Evolutionary conservation across 2,888 invertebrate genomes (phyloP), one percentile per base, ranked within the genome.

Genomic region (Plutella xylostella): DNA sequence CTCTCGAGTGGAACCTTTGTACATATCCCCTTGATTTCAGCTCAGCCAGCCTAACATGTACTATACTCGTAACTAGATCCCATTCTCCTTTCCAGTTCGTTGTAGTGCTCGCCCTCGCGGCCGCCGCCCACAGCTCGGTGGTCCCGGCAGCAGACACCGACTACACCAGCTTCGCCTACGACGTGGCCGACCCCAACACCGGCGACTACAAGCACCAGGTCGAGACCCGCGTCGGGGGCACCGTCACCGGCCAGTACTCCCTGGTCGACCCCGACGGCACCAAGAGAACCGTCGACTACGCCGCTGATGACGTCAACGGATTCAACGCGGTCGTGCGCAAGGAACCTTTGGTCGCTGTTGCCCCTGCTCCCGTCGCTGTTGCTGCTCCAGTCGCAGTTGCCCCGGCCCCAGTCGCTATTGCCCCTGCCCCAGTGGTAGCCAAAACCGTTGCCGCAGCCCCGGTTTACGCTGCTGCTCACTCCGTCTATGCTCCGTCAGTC

Each of bases 321-420:
- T 87, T 87, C 70, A 87, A 86, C 70, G 87, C 87, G 30, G 77
- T 86, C 17, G 87, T 87, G 21, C 79, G 82, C 56, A 85, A 85
- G 50, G 85, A 85, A 51, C 77, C 87, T 25, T 74, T 67, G 30
- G 64, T 72, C 35, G 62, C 69, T 34, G 55, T 58, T 43, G 54
- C 62, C 4, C 58, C 77, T 20, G 59, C 70, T 2, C 68, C 74
- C 3, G 68, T 70, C 18, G 71, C 64, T 12, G 64, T 68, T 19
- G 64, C 64, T 21, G 50, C 64, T 7, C 56, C 65, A 6, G 61
- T 63, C 0, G 64, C 57, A 1, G 68, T 63, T 2, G 68, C 61
- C n/a, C 68, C 74, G 7, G 63, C 70, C 4, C 57, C 55, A 17
- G 55, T 60, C 4, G 57, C 58, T 11, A 56, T 55, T 25, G n/a